Conservation (phyloP, 1,140 invertebrate species). For the Anastrepha obliqua region DNA sequence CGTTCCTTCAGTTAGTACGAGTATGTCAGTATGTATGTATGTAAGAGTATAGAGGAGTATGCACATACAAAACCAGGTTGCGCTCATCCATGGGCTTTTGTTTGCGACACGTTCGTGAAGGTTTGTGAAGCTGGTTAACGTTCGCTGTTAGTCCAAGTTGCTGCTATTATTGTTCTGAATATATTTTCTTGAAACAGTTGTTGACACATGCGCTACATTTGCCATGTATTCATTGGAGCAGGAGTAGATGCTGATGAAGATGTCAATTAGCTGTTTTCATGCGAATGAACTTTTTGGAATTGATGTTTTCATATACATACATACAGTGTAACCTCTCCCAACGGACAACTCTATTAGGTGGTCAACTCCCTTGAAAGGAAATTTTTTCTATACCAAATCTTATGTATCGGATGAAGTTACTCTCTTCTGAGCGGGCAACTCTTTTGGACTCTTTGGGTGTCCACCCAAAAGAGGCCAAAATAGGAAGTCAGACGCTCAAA, state of each 20-base stretch:
- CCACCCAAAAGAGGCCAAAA: too few species aligned
- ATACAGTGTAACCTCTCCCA: too few species aligned
- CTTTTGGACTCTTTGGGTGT: too few species aligned
- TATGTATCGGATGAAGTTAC: too few species aligned
- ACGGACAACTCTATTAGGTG: too few species aligned
- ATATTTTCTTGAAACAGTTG: not conserved
- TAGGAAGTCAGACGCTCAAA: too few species aligned
- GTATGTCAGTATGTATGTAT: not conserved
- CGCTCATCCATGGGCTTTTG: slow-evolving; percentile 1
- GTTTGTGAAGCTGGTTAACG: too few species aligned
- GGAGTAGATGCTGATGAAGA: not conserved
- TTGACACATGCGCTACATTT: slow-evolving; percentile 24
- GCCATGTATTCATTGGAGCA: not conserved
- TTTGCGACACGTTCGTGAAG: slow-evolving; percentile 18
- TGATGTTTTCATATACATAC: too few species aligned
- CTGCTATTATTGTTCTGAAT: not conserved
- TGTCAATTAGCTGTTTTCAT: slow-evolving; percentile 25
- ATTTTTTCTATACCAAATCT: too few species aligned
- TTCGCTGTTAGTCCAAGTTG: slow-evolving; percentile 16
- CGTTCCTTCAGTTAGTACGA: not conserved
- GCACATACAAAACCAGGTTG: not conserved
- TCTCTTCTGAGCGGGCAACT: too few species aligned
- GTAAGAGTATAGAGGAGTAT: not conserved
- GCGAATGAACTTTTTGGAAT: not conserved
- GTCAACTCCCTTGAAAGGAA: too few species aligned